Evolutionary conservation across 2,888 invertebrate genomes (phyloP).

Genomic region (Furcula furcula): DNA sequence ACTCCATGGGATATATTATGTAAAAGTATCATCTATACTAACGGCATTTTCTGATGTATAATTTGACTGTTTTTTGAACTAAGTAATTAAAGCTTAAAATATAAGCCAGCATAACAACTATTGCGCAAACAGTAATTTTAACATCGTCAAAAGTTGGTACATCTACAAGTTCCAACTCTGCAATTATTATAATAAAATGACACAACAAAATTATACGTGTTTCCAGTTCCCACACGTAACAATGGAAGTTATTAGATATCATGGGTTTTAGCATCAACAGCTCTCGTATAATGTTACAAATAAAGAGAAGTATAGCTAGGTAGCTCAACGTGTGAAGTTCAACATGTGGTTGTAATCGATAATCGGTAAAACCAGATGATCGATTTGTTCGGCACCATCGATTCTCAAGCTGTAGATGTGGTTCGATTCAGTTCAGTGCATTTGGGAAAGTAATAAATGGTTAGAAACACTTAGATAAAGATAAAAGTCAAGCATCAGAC

Average conservation of each 20-base stretch:
- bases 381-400: neutral
- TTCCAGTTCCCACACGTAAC: conserved; percentile 43
- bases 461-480: no score
- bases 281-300: conserved; percentile 28
- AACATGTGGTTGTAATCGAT: conserved; percentile 1
- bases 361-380: conserved; percentile 4
- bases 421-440: no score
- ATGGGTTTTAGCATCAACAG: conserved; percentile 14
- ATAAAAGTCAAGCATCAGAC: no score
- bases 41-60: no score
- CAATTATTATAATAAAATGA: conserved; percentile 25
- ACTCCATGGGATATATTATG: no score
- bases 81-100: neutral
- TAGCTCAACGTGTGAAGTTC: conserved; percentile 2
- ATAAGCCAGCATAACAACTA: neutral
- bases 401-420: no score
- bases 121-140: conserved; percentile 14
- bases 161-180: conserved; percentile 9
- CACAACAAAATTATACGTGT: conserved; percentile 18
- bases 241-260: conserved; percentile 27
- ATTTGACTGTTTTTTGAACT: no score
- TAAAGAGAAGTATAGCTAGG: conserved; percentile 15
- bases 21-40: no score
- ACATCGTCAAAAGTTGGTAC: conserved; percentile 10
- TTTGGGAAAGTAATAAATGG: no score